Conservation (phyloP, 2,797 vertebrate species). For the Gephyroberyx darwinii region DNA sequence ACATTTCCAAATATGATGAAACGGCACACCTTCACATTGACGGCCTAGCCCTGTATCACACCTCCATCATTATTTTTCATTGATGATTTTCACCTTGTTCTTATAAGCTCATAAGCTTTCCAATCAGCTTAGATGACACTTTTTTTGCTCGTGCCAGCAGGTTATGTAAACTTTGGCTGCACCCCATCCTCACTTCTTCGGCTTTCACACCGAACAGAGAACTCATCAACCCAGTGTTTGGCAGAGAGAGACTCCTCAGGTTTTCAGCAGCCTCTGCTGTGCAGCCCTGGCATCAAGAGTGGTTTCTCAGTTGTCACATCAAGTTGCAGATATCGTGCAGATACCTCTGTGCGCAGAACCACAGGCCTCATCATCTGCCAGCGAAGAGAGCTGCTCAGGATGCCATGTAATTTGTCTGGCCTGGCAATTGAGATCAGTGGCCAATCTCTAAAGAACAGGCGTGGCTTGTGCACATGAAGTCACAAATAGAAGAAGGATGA, state of each 20-base stretch:
- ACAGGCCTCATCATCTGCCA: slow-evolving; percentile 22
- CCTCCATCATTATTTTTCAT: not conserved
- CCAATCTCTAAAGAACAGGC: slow-evolving; percentile 38
- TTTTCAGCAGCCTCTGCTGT: slow-evolving; percentile 28
- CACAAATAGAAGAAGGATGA: slow-evolving; percentile 20
- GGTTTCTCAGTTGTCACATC: not conserved
- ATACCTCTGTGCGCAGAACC: not conserved
- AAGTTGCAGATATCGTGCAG: not conserved
- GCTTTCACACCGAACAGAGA: slow-evolving; percentile 19
- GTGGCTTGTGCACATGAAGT: slow-evolving; percentile 35
- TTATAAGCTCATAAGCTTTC: not conserved
- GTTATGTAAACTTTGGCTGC: slow-evolving; percentile 41
- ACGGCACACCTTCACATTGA: slow-evolving; percentile 32
- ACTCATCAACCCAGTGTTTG: slow-evolving; percentile 1
- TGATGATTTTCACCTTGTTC: not conserved
- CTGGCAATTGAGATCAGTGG: slow-evolving; percentile 53
- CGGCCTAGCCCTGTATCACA: not conserved
- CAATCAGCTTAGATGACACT: slow-evolving; percentile 23
- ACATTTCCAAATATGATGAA: slow-evolving; percentile 41
- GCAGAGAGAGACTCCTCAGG: slow-evolving; percentile 31
- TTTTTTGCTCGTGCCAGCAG: slow-evolving; percentile 12
- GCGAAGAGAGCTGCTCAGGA: slow-evolving; percentile 33
- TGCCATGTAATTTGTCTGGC: slow-evolving; percentile 52
- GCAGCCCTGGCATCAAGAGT: slow-evolving; percentile 26
- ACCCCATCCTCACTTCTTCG: slow-evolving; percentile 27